These are phyloP conservation scores for Cyphomyrus plagiostoma DNA, from an alignment of 2,113 vertebrate genomes.

Conservation along the genomic window DNA sequence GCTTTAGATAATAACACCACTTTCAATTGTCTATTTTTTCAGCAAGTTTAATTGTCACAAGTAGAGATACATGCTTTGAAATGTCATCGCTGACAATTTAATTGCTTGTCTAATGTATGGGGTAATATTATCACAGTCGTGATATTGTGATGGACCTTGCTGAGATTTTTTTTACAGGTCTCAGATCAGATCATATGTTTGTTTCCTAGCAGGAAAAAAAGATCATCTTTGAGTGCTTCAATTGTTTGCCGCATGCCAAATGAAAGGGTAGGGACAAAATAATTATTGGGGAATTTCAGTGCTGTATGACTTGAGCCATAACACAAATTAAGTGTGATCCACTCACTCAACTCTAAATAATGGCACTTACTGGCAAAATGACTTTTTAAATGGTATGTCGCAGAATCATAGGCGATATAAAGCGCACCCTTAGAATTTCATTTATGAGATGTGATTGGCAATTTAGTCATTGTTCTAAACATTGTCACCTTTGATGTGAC, in stretches of 20 bases:
- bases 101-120: neutral
- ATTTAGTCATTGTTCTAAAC: slow-evolving; percentile 11
- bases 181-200: neutral
- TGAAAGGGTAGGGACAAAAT: neutral
- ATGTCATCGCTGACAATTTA: neutral
- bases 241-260: neutral
- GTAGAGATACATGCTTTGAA: neutral
- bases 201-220: neutral
- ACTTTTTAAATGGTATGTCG: slow-evolving; percentile 5
- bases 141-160: neutral
- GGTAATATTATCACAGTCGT: neutral
- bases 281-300: slow-evolving; percentile 3
- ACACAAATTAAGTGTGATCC: neutral
- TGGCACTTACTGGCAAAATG: slow-evolving; percentile 1
- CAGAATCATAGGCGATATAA: neutral
- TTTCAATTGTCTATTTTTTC: neutral
- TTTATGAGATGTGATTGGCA: neutral
- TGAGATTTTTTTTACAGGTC: neutral
- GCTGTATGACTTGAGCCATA: slow-evolving; percentile 3
- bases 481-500: slow-evolving; percentile 7
- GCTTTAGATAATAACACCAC: neutral
- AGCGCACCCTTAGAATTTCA: neutral
- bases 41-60: slow-evolving; percentile 3
- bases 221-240: neutral
- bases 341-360: neutral